Conservation (phyloP, 53 echinoderm and acorn worm genomes). For the Astropecten irregularis region DNA sequence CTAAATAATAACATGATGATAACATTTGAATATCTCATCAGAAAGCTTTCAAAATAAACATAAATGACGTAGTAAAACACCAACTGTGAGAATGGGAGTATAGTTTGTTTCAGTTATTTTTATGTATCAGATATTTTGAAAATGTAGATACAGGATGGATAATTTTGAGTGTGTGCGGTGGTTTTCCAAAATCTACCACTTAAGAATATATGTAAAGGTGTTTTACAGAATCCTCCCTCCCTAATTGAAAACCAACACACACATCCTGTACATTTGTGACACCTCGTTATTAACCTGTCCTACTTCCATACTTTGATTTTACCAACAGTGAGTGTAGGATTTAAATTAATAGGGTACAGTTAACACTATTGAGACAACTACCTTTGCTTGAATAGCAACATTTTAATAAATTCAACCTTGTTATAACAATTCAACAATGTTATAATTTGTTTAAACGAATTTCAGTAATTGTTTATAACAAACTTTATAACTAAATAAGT, state of each 20-base stretch:
- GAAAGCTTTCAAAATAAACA: neutral
- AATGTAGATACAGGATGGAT: neutral
- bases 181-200: neutral
- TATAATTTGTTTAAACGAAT: neutral
- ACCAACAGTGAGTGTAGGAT: neutral
- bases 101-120: neutral
- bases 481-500: neutral
- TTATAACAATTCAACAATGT: neutral
- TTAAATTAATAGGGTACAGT: neutral
- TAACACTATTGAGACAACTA: neutral
- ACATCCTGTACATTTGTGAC: neutral
- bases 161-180: neutral
- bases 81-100: neutral
- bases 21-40: neutral
- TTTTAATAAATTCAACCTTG: neutral
- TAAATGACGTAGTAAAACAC: neutral
- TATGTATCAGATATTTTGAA: neutral
- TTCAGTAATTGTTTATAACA: neutral
- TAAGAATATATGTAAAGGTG: neutral
- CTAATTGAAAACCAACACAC: neutral
- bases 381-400: neutral
- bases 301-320: neutral
- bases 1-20: neutral
- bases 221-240: neutral
- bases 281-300: neutral